A percentile compares a stretch with the other conserved stretches of the same genome.
phyloP scores from a whole-genome alignment of 2,113 vertebrate genomes.

The Rhinichthys klamathensis region DNA sequence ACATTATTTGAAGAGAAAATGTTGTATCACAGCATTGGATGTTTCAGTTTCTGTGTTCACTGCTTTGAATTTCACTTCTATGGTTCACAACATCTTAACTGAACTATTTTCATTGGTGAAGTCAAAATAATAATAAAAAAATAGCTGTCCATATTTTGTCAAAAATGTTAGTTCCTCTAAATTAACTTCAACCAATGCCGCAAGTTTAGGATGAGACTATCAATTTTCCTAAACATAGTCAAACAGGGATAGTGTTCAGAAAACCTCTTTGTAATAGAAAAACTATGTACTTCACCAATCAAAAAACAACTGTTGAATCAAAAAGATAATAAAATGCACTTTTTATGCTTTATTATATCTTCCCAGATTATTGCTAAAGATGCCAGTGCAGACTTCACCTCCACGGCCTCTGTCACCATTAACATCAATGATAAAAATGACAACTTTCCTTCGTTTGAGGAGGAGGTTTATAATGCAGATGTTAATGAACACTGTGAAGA shows the following conservation, averaged over 20 bases:
- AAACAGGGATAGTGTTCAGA: too few species aligned
- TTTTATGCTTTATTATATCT: not conserved
- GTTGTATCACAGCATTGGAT: too few species aligned
- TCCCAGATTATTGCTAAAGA: constrained; percentile 86
- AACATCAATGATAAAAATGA: constrained; percentile 85
- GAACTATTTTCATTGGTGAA: not conserved
- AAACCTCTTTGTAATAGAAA: not conserved
- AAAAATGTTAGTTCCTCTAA: not conserved
- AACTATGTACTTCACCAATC: too few species aligned
- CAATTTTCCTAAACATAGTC: not conserved
- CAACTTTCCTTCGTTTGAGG: constrained; percentile 80
- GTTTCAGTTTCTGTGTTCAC: too few species aligned
- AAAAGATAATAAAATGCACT: not conserved
- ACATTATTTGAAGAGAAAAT: too few species aligned
- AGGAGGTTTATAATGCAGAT: constrained; percentile 68
- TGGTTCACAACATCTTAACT: too few species aligned
- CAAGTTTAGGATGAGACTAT: not conserved
- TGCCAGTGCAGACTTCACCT: not conserved
- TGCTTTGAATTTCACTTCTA: too few species aligned
- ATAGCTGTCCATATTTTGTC: not conserved
- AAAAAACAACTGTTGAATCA: too few species aligned
- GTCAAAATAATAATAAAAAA: not conserved
- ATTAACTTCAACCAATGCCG: not conserved
- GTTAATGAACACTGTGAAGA: constrained; percentile 77
- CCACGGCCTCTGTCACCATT: constrained; percentile 81